Evolutionary conservation across 2,888 invertebrate species (phyloP).

Genomic region (Lathronympha strigana): DNA sequence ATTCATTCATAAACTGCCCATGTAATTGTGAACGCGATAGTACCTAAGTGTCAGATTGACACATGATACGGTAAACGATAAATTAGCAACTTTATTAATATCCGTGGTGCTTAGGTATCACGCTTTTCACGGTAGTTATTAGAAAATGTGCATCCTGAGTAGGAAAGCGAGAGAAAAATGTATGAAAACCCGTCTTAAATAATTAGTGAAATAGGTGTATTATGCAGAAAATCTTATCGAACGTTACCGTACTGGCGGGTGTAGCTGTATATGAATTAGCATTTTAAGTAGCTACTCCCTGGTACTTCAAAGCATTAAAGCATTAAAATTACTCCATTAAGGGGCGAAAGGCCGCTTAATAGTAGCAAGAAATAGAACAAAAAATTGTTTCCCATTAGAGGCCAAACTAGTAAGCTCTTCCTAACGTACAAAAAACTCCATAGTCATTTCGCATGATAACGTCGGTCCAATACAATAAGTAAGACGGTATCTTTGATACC

Average conservation of each 20-base stretch:
- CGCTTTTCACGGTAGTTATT: no score
- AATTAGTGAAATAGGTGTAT: not conserved
- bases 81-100: no score
- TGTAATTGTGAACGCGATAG: no score
- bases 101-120: no score
- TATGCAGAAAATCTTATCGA: not conserved
- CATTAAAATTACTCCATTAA: constrained; percentile 57
- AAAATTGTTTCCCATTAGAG: constrained; percentile 66
- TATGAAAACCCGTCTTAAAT: not conserved
- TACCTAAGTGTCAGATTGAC: no score
- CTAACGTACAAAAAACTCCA: constrained; percentile 69
- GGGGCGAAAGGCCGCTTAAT: constrained; percentile 50
- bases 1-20: no score
- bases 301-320: constrained; percentile 45
- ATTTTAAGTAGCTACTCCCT: constrained; percentile 17
- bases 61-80: no score
- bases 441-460: constrained; percentile 73
- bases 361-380: constrained; percentile 63
- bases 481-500: constrained; percentile 67
- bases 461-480: constrained; percentile 71
- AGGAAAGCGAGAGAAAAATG: not conserved
- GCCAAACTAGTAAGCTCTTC: constrained; percentile 67
- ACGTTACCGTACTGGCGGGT: no score
- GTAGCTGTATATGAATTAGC: constrained; percentile 2
- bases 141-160: no score